Percentiles rank a stretch among this genome's conserved stretches.
phyloP scores from a whole-genome alignment of 2,113 vertebrate species.

The Taxidea taxus region DNA sequence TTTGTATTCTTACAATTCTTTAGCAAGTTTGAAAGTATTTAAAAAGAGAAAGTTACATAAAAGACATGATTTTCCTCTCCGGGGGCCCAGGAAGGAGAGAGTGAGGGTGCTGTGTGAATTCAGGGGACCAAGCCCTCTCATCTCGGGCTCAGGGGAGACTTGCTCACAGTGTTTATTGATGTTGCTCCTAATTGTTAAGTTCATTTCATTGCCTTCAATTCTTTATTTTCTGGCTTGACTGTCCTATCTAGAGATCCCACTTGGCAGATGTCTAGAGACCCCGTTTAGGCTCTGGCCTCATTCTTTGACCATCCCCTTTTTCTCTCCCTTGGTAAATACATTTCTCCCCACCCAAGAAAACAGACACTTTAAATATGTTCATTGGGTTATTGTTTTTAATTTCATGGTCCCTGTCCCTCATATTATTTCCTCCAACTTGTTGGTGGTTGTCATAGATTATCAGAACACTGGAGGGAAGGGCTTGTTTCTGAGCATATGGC shows the following conservation, averaged over 20 bases:
- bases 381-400: background rate
- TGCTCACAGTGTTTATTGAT: too few species aligned
- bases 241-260: background rate
- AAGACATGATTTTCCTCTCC: background rate
- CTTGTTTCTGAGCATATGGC: background rate
- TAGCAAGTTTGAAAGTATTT: background rate
- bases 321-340: background rate
- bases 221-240: background rate
- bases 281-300: background rate
- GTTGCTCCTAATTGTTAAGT: fast-evolving
- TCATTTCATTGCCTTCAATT: background rate
- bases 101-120: background rate
- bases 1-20: background rate
- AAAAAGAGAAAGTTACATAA: background rate
- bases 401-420: background rate
- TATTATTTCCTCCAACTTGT: background rate
- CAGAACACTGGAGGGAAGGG: background rate
- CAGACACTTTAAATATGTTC: background rate
- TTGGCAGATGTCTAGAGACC: background rate
- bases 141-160: background rate
- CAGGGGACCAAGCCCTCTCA: background rate
- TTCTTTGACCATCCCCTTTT: background rate
- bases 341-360: background rate
- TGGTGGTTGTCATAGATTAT: background rate
- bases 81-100: background rate